phyloP scores from a whole-genome alignment of 2,888 invertebrate genomes.

The Heliothis peltigera region DNA sequence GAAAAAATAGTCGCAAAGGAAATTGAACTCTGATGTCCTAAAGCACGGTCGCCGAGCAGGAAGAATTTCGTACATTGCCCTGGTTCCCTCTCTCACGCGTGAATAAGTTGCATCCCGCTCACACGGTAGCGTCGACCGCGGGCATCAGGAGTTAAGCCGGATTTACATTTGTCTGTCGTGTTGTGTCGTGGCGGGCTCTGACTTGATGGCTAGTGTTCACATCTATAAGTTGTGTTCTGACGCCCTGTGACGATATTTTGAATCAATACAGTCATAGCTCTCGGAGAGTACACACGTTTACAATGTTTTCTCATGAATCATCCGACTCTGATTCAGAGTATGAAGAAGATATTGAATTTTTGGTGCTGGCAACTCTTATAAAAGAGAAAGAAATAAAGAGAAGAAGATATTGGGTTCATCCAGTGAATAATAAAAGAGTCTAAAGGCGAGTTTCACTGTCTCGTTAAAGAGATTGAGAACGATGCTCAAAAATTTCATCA shows the following conservation, averaged over 20 bases:
- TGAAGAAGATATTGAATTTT: background rate
- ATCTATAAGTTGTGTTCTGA: background rate
- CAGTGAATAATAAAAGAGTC: conserved; percentile 3
- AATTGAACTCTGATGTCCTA: no score
- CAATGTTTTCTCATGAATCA: conserved; percentile 15
- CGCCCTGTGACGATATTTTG: background rate
- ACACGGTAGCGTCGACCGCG: no score
- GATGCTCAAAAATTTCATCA: conserved; percentile 7
- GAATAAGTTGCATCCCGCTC: no score
- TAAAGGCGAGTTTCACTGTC: conserved; percentile 8
- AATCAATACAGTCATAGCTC: background rate
- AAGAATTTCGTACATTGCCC: no score
- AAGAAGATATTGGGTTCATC: conserved; percentile 11
- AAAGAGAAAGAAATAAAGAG: conserved; percentile 1
- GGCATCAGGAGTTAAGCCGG: background rate
- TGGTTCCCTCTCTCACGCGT: no score
- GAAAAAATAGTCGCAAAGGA: no score
- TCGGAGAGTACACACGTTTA: background rate
- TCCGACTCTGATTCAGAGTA: conserved; percentile 11
- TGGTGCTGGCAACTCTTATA: background rate
- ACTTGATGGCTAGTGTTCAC: conserved; percentile 10
- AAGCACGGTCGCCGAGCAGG: no score
- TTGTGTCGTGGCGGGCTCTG: conserved; percentile 4
- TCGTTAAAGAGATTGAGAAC: conserved; percentile 7
- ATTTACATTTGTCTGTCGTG: background rate